Evolutionary conservation across 2,888 invertebrate species (phyloP), one percentile per base, ranked within the genome.

Genomic region (Epistrophe eligans): DNA sequence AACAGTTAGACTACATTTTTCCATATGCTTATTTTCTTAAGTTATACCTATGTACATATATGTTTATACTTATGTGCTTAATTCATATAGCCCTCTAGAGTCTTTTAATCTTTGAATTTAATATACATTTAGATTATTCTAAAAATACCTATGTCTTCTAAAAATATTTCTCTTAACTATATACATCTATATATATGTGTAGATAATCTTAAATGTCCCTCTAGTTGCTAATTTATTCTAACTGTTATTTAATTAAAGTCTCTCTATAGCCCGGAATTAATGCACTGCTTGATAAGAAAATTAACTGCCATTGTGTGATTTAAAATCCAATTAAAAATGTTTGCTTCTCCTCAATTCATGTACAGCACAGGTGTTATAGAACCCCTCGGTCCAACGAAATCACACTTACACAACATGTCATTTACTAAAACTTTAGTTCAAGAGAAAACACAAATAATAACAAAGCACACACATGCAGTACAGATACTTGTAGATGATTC

Each of bases 271-370:
- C 50, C 9, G 50, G 50, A 50, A 50, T 50, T 67, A 67, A 50
- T 67, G 50, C 67, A 67, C 35, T 50, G 50, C 24, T 50, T 67
- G 67, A 67, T 67, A 67, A 50, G 67, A 67, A 67, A 35, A 67
- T 67, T 67, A 19, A 50, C 67, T 67, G 67, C 35, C 50, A 67
- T 67, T 67, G 50, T 67, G 67, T 38, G 50, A 50, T 38, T 35
- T 50, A 67, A 67, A 67, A 67, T 67, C 67, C 67, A 67, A 67
- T 67, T 67, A 50, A 67, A 35, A 67, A 50, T 67, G 67, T 67
- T 38, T 50, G 24, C 35, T 67, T 50, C 19, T 67, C 17, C 19
- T 32, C 50, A 35, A 38, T 32, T 35, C 15, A 24, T 50, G 9
- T 15, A 13, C 24, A 24, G 24, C 24, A 24, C 48, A 50, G 67